A percentile compares a stretch with the other conserved stretches of the same genome.
Evolutionary conservation across 2,888 invertebrate genomes (phyloP).

Genomic region (Dynastes hyllus): DNA sequence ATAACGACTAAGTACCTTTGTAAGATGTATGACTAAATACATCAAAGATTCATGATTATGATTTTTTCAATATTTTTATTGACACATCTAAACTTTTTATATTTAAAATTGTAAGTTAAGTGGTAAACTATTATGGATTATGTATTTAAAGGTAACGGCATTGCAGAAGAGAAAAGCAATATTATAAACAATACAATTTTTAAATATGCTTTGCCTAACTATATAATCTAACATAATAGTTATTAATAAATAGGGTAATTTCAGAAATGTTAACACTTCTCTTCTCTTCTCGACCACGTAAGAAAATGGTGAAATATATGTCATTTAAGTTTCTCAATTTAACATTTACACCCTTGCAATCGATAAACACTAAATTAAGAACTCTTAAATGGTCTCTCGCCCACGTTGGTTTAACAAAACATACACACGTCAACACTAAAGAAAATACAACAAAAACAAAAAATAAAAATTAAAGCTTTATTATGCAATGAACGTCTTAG

Average conservation of each 20-base stretch:
- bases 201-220: neutral
- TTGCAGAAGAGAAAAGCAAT: neutral
- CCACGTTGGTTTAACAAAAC: no score
- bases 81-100: no score
- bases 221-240: slow-evolving; percentile 11
- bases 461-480: slow-evolving; percentile 41
- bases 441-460: slow-evolving; percentile 18
- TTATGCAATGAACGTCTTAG: slow-evolving; percentile 39
- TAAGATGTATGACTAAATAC: no score
- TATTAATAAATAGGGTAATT: slow-evolving; percentile 19
- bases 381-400: no score
- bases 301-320: neutral
- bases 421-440: slow-evolving; percentile 12
- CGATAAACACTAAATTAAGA: no score
- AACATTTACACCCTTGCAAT: neutral
- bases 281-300: no score
- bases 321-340: neutral
- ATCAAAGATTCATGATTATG: no score
- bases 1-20: no score
- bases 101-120: no score
- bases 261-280: neutral
- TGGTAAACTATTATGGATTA: no score
- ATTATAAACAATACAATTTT: neutral
- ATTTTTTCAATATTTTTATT: no score
- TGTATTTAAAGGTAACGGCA: neutral